A percentile compares a stretch with the other conserved stretches of the same genome.
Conservation (phyloP, 2,888 invertebrate genomes). For the Rugalucina vietnamica region DNA sequence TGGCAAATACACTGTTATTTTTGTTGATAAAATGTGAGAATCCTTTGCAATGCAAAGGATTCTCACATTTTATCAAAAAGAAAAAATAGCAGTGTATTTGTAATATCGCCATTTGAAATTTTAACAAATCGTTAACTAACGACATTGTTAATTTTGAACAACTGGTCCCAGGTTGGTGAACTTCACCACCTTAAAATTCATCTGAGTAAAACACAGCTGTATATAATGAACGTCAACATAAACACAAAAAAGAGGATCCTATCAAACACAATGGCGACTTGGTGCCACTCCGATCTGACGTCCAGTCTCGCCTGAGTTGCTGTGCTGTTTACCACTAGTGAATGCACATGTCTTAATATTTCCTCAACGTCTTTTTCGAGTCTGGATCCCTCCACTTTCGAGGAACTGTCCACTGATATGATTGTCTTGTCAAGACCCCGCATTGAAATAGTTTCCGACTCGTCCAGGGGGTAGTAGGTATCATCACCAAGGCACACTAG, state of each 20-base stretch:
- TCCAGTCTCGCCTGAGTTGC: slow-evolving; percentile 68
- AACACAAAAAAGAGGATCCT: slow-evolving; percentile 77
- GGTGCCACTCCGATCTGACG: slow-evolving; percentile 77
- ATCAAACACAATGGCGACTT: slow-evolving; percentile 81
- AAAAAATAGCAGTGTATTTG: no score
- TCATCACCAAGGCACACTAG: slow-evolving; percentile 76
- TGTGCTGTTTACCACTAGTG: slow-evolving; percentile 65
- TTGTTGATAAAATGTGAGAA: no score
- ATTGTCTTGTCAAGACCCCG: slow-evolving; percentile 70
- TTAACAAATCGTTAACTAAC: no score
- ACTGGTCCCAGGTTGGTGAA: no score
- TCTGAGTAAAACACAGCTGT: slow-evolving; percentile 71
- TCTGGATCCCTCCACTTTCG: slow-evolving; percentile 45
- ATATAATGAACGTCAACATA: slow-evolving; percentile 72
- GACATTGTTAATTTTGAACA: no score
- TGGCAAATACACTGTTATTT: no score
- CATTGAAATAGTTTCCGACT: slow-evolving; percentile 74
- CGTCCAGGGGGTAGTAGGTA: slow-evolving; percentile 76
- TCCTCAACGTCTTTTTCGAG: slow-evolving; percentile 76
- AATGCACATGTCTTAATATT: slow-evolving; percentile 70
- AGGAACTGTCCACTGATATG: neutral
- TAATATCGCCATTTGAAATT: no score
- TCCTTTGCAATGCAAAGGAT: no score
- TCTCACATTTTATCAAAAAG: no score
- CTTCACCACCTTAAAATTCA: slow-evolving; percentile 32